phyloP scores from a whole-genome alignment of 1,140 invertebrate genomes.

The Papilio glaucus region DNA sequence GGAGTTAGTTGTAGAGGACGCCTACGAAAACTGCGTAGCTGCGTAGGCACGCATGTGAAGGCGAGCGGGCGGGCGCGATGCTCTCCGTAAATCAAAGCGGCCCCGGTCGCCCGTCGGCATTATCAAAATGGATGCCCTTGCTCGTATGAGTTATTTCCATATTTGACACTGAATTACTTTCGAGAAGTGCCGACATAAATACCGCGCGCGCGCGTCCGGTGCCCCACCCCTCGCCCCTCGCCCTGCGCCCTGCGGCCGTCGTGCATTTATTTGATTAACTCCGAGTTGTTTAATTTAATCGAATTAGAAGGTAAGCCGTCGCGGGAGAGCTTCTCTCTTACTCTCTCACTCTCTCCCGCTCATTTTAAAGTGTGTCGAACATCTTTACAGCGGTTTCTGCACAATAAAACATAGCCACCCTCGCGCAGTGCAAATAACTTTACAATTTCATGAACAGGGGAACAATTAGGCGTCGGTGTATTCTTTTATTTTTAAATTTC shows the following conservation, averaged over 20 bases:
- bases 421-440: conserved; percentile 74
- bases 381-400: conserved; percentile 82
- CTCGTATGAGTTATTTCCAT: conserved; percentile 83
- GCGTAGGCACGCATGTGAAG: conserved; percentile 36
- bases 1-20: conserved; percentile 3
- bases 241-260: conserved; percentile 63
- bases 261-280: conserved; percentile 84
- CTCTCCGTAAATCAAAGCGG: conserved; percentile 70
- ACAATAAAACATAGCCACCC: conserved; percentile 81
- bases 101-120: conserved; percentile 78
- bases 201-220: conserved; percentile 63
- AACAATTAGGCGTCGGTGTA: conserved; percentile 78
- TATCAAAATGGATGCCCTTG: conserved; percentile 81
- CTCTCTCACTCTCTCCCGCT: conserved; percentile 56
- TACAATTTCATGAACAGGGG: conserved; percentile 82
- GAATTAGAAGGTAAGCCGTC: conserved; percentile 78
- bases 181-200: conserved; percentile 82
- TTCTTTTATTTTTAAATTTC: conserved; percentile 75
- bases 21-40: conserved; percentile 12
- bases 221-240: conserved; percentile 47
- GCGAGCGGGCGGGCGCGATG: conserved; percentile 49
- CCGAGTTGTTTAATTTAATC: conserved; percentile 83
- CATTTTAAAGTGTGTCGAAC: conserved; percentile 80
- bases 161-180: conserved; percentile 84
- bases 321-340: conserved; percentile 49